Base-by-base conservation (phyloP, 2,888 invertebrate species). In the Phrixothrix hirtus region DNA sequence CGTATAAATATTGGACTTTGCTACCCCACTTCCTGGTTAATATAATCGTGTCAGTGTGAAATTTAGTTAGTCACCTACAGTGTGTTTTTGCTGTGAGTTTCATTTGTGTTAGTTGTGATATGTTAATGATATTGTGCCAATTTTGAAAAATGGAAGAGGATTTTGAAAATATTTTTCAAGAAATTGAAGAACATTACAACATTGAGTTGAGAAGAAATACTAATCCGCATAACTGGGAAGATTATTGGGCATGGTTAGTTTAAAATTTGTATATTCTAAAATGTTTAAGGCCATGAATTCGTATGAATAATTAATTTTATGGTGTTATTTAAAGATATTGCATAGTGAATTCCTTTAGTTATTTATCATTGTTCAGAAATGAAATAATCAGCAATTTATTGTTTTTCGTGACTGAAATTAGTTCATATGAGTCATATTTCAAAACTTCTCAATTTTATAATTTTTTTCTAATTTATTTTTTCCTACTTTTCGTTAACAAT, bases 191-290 rank as follows among this genome's bases (percentile, higher is more conserved):
- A 27, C 70, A 72, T 51, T 72, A 71, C 50, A 66, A 70, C 36
- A 66, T 68, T 13, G 66, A 67, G 21, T 58, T 73, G 45, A 51
- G 66, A 41, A 65, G 62, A 45, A 66, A 29, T 39, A 12, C 47
- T 32, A 60, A 59, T 11, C 52, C 57, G 9, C 59, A 67, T 47
- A 62, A 60, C 44, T 73, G 73, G 74, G 65, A 70, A 55, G 69
- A 74, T 26, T 75, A 75, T 59, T 75, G 74, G 74, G 71, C 72
- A 53, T 73, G 73, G 74, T 74, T 62, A 47, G 70, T 71, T 29
- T 35, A 13, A 11, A 21, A 11, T 37, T 5, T 34, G n/a, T 34
- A 15, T 34, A n/a, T 15, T 34, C 21, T 21, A n/a, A n/a, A n/a
- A n/a, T n/a, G n/a, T n/a, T n/a, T n/a, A n/a, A n/a, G n/a, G n/a